phyloP scores from a whole-genome alignment of 2,113 vertebrate species.

The Carassius auratus region DNA sequence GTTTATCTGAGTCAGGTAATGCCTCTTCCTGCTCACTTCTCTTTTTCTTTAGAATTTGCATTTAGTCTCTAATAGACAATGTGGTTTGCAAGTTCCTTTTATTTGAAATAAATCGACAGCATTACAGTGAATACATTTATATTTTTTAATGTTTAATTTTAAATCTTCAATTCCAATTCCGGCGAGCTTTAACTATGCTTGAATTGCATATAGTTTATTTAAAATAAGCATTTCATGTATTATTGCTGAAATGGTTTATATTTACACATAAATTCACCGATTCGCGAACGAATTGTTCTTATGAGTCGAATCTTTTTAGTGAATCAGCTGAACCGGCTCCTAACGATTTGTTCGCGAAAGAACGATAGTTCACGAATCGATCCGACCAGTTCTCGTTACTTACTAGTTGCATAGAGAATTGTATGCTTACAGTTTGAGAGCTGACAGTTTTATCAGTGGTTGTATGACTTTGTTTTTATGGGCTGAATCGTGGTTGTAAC shows the following conservation, averaged over 20 bases:
- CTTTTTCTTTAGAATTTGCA: neutral
- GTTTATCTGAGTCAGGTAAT: constrained; percentile 28
- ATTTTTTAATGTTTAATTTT: neutral
- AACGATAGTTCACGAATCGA: neutral
- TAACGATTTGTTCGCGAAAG: neutral
- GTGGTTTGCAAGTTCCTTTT: neutral
- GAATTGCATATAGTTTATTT: neutral
- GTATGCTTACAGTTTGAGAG: neutral
- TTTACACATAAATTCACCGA: neutral
- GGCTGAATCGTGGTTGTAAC: neutral
- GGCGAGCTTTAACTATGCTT: neutral
- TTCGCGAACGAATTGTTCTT: neutral
- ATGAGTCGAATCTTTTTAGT: neutral
- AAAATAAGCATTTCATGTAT: neutral
- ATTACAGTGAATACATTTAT: neutral
- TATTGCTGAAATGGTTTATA: neutral
- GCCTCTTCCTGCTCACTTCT: constrained; percentile 1
- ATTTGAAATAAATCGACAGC: neutral
- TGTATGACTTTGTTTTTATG: constrained; percentile 6
- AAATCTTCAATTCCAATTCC: neutral
- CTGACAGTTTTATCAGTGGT: neutral
- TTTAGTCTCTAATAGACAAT: neutral
- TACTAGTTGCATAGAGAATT: neutral
- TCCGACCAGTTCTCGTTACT: neutral
- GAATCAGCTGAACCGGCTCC: neutral